These are phyloP conservation scores for Toxonevra muliebris DNA, from an alignment of 2,888 invertebrate genomes.

Conservation along the genomic window DNA sequence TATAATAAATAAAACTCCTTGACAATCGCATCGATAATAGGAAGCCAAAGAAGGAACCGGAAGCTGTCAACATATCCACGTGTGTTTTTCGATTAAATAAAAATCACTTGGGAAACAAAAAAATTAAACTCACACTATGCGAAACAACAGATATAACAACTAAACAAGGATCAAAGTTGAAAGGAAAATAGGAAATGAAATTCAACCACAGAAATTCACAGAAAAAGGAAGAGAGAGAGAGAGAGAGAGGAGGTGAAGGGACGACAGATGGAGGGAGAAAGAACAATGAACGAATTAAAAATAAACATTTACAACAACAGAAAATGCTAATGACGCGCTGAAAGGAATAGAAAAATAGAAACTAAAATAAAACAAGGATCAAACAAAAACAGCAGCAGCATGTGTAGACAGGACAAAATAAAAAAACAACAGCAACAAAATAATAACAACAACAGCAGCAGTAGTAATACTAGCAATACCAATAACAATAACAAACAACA, in stretches of 20 bases:
- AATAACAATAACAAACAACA: constrained; percentile 5
- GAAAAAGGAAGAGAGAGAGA: constrained; percentile 5
- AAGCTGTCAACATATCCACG: too few species aligned
- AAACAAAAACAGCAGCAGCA: constrained; percentile 8
- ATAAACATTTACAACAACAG: neutral
- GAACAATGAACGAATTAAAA: constrained; percentile 3
- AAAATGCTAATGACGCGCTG: constrained; percentile 22
- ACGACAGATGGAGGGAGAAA: neutral
- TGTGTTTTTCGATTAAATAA: neutral
- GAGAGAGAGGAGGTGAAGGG: neutral
- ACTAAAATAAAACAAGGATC: neutral
- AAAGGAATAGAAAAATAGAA: constrained; percentile 4
- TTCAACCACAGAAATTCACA: constrained; percentile 7
- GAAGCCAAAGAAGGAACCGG: too few species aligned
- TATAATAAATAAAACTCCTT: too few species aligned
- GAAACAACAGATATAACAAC: neutral
- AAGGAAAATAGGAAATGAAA: constrained; percentile 13
- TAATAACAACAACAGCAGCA: constrained; percentile 14
- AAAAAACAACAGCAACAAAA: constrained; percentile 5
- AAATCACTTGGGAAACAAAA: neutral
- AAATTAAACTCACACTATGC: too few species aligned
- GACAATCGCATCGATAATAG: too few species aligned
- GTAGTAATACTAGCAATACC: neutral
- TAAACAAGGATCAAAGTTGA: neutral
- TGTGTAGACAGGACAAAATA: constrained; percentile 14